Base-by-base conservation (phyloP, 2,888 invertebrate species). In the Erebia epiphron region DNA sequence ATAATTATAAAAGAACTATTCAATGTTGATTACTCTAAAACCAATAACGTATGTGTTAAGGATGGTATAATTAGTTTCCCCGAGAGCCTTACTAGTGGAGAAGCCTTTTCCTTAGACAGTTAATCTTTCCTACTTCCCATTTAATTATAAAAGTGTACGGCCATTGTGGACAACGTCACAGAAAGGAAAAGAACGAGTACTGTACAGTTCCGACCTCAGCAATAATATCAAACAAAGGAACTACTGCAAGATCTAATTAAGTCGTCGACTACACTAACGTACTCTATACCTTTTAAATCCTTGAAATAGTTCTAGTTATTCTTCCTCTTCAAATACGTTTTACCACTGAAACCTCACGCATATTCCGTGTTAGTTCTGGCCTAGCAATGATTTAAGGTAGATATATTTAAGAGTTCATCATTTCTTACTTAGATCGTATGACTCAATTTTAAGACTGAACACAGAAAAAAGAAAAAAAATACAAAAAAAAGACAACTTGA, bases 401-500 rank as follows among this genome's bases (percentile, higher is more conserved):
- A 1, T 43, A 84, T 83, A 74, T 79, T 80, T 91, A 91, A 90
- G 91, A 82, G 82, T 88, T 91, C 87, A 88, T 90, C 87, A 90
- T 91, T 89, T 91, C 87, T 90, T 91, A 90, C 85, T 90, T 91
- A 93, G 92, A 91, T 86, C 86, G 90, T 93, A 92, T 86, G 90
- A 94, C 93, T 93, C 93, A 94, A 94, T 92, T 92, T 93, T 93
- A 94, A 94, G 94, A 94, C 94, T 94, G 94, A 94, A 91, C 88
- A 91, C 89, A 88, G 87, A 83, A 90, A 90, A 87, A 83, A 75
- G 80, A 83, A 87, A 86, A 81, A 79, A 74, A 56, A 71, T 74
- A 76, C 77, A 82, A 79, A 72, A 72, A 85, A 86, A 82, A 65
- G 62, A 73, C 71, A 74, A 75, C 71, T 69, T 70, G 64, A 71